Conservation (phyloP, 1,140 invertebrate species). For the Plodia interpunctella region DNA sequence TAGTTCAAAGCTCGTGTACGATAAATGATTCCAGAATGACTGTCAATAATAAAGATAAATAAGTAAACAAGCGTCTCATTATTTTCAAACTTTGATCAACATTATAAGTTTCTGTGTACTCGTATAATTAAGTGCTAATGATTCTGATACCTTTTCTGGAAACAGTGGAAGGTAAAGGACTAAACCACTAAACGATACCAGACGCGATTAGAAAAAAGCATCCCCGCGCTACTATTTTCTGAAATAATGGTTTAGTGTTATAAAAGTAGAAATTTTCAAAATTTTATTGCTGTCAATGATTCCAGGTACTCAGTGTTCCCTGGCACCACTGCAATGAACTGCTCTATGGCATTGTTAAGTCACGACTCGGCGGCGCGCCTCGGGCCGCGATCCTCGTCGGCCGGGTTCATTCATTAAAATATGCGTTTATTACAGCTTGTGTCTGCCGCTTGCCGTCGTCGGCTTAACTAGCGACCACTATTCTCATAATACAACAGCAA, state of each 20-base stretch:
- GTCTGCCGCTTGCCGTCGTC: conserved; percentile 19
- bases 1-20: neutral
- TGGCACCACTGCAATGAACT: conserved; percentile 1
- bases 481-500: conserved; percentile 20
- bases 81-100: no score
- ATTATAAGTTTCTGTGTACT: no score
- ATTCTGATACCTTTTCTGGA: no score
- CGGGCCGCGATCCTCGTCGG: conserved; percentile 28
- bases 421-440: conserved; percentile 35
- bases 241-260: no score
- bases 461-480: neutral
- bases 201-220: no score
- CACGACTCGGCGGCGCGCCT: conserved; percentile 36
- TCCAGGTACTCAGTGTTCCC: no score
- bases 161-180: no score
- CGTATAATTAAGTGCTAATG: no score
- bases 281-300: no score
- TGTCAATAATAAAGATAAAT: neutral
- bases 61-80: neutral
- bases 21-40: neutral
- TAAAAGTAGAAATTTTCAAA: no score
- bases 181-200: no score
- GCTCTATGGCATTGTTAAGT: conserved; percentile 29
- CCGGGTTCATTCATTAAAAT: conserved; percentile 55
- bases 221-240: no score